phyloP scores from a whole-genome alignment of 2,797 vertebrate species.

The Pachyuromys duprasi region DNA sequence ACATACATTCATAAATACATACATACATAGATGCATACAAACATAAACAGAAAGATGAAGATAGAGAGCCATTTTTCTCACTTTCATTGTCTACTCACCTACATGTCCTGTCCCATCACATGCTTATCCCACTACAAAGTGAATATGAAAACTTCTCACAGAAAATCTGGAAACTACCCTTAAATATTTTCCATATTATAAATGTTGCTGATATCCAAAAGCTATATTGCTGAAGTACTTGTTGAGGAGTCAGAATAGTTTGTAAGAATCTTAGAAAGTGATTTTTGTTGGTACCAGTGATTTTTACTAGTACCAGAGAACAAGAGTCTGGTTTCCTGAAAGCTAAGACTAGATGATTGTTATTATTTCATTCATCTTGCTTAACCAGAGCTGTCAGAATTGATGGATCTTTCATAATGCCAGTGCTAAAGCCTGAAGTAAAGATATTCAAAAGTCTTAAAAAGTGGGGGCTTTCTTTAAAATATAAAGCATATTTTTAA shows the following conservation, averaged over 20 bases:
- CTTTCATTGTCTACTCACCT: background rate
- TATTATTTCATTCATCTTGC: slow-evolving; percentile 46
- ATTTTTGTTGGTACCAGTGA: background rate
- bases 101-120: background rate
- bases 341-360: slow-evolving; percentile 26
- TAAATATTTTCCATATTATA: slow-evolving; percentile 53
- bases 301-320: slow-evolving; percentile 10
- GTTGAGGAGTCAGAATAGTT: slow-evolving; percentile 1
- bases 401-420: slow-evolving; percentile 24
- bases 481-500: slow-evolving; percentile 31
- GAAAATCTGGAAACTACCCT: background rate
- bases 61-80: background rate
- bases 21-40: background rate
- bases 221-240: background rate
- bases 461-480: slow-evolving; percentile 12
- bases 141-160: background rate
- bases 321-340: slow-evolving; percentile 27
- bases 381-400: slow-evolving; percentile 56
- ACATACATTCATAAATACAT: background rate
- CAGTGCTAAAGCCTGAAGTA: background rate
- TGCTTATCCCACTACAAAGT: background rate
- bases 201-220: slow-evolving; percentile 8
- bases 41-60: background rate
- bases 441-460: slow-evolving; percentile 38
- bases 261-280: slow-evolving; percentile 33